Percentiles rank a stretch among this genome's conserved stretches.
These are phyloP conservation scores for Lampris incognitus DNA, from an alignment of 2,113 vertebrate genomes.

Conservation along the genomic window DNA sequence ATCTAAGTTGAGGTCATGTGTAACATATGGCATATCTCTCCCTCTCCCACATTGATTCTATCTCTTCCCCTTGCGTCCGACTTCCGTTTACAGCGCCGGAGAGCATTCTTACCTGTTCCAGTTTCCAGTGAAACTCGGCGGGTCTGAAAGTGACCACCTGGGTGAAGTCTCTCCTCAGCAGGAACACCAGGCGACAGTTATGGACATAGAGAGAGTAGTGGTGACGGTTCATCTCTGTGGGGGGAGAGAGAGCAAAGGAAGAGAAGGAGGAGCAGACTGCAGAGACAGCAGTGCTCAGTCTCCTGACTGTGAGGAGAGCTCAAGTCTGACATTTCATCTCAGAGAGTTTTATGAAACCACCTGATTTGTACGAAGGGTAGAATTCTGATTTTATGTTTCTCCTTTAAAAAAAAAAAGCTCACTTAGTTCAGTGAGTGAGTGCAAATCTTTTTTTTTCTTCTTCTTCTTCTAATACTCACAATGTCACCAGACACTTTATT, in stretches of 20 bases:
- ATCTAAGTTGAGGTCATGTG: not conserved
- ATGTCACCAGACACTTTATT: no score
- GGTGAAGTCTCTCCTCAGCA: conserved; percentile 93
- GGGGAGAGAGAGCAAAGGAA: conserved; percentile 30
- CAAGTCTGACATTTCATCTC: conserved; percentile 1
- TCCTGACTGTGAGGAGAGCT: conserved; percentile 25
- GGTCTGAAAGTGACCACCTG: conserved; percentile 95
- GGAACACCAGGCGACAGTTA: conserved; percentile 95
- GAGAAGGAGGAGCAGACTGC: conserved; percentile 14
- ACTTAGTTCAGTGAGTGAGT: no score
- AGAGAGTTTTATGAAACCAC: conserved; percentile 9
- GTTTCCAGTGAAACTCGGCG: conserved; percentile 98
- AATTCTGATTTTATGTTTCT: not conserved
- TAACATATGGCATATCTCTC: not conserved
- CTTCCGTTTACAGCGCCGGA: not conserved
- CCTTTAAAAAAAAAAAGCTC: not conserved
- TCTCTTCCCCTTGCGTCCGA: not conserved
- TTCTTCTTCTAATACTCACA: no score
- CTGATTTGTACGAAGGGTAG: not conserved
- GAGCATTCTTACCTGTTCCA: conserved; percentile 89
- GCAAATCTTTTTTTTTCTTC: no score
- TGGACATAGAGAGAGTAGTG: conserved; percentile 97
- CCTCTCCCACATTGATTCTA: not conserved
- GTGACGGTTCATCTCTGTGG: conserved; percentile 96
- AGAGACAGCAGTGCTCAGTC: conserved; percentile 36